Evolutionary conservation across 1,140 invertebrate genomes (phyloP).

Genomic region (Anagrus nilaparvatae): DNA sequence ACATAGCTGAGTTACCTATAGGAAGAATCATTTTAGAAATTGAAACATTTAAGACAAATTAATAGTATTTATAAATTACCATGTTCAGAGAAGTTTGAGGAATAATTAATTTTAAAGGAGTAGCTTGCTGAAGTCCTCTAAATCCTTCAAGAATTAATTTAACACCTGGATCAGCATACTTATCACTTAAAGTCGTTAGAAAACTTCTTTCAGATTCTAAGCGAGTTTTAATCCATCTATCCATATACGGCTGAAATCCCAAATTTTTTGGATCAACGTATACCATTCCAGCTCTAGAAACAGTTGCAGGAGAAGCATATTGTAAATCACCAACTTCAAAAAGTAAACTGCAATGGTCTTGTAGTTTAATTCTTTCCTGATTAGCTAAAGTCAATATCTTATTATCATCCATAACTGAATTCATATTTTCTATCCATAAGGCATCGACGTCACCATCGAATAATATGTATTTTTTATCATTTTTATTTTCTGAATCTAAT

Average conservation of each 20-base stretch:
- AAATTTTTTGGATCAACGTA: conserved; percentile 87
- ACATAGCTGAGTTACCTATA: conserved; percentile 69
- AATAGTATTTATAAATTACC: conserved; percentile 39
- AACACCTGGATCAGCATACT: conserved; percentile 60
- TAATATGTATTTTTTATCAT: conserved; percentile 59
- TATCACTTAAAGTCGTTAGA: conserved; percentile 54
- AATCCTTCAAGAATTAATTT: conserved; percentile 68
- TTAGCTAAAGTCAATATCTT: conserved; percentile 80
- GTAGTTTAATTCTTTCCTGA: conserved; percentile 76
- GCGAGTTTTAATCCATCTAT: conserved; percentile 52
- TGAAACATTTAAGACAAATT: not conserved
- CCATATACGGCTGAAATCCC: conserved; percentile 76
- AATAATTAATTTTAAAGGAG: conserved; percentile 69
- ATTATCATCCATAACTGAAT: conserved; percentile 94
- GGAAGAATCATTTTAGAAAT: conserved; percentile 12
- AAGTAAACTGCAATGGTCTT: conserved; percentile 70
- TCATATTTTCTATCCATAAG: conserved; percentile 93
- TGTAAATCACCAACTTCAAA: conserved; percentile 85
- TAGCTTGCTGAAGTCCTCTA: conserved; percentile 58
- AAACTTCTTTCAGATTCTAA: conserved; percentile 44
- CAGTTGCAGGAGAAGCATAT: conserved; percentile 84
- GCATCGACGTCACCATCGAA: conserved; percentile 92
- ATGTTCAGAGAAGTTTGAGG: conserved; percentile 76
- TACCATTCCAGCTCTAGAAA: conserved; percentile 86
- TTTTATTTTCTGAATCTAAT: conserved; percentile 54